Base-by-base conservation (phyloP, 2,888 invertebrate species). In the Aethes cnicana region DNA sequence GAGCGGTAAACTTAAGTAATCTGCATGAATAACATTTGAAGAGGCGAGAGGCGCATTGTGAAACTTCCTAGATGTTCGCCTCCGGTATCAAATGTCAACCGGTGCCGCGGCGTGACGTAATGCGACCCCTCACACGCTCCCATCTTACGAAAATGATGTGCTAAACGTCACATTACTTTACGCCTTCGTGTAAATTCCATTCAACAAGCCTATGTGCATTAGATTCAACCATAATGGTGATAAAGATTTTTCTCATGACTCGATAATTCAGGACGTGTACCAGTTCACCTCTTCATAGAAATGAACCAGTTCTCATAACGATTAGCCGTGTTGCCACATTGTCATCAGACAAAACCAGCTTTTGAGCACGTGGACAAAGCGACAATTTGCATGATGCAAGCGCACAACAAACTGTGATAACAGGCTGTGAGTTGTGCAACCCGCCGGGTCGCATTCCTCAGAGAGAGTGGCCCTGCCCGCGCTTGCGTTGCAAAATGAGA, bases 381-480 rank as follows among this genome's bases (percentile, higher is more conserved):
- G 52, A 58, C 59, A 63, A 62, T 62, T 53, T 61, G 58, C 58
- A 12, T 52, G 52, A 46, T 16, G 52, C 64, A 68, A 68, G 61
- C 63, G 57, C 58, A 59, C 63, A 64, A 61, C 60, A 58, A 67
- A 66, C 59, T 50, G 59, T 54, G 59, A 58, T 60, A 61, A 61
- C 56, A 57, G n/a, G 50, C 53, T 49, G 57, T 57, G 52, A 55
- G 49, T 63, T 63, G 54, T 65, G 47, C 58, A 69, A 67, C 60
- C 63, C 62, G 66, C 68, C 62, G 62, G 63, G 69, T 73, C 68
- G 68, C 80, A 81, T 84, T 81, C 80, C 72, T 65, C 56, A 64
- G 77, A 80, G 83, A 85, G 81, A 85, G 68, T 72, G 74, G 78
- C 76, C 77, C 75, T 81, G 75, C 66, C 74, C 66, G 64, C 64